Conservation (phyloP, 2,113 vertebrate genomes). For the Sterrhoptilus dennistouni region DNA sequence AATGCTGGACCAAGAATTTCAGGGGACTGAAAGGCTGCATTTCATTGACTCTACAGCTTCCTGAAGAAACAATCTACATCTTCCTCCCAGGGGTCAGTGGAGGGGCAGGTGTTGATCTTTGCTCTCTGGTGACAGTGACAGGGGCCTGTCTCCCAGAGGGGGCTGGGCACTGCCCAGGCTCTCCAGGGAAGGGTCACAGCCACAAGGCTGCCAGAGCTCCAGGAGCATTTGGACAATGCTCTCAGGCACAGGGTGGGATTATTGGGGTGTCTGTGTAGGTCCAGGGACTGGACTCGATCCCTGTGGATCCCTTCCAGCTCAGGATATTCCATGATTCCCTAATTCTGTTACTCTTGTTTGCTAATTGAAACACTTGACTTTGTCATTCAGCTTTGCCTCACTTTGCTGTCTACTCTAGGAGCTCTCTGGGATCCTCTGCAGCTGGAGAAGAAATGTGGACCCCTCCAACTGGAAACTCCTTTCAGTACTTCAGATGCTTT, state of each 20-base stretch:
- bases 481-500: neutral
- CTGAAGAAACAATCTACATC: neutral
- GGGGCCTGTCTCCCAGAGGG: neutral
- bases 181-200: fast-evolving
- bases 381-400: fast-evolving
- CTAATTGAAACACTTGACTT: neutral
- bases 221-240: neutral
- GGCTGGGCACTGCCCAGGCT: fast-evolving
- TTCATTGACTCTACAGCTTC: neutral
- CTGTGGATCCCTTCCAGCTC: neutral
- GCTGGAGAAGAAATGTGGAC: neutral
- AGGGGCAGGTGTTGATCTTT: neutral
- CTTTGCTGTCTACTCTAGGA: neutral
- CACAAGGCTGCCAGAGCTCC: neutral
- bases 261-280: neutral
- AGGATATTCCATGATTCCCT: neutral
- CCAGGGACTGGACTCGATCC: neutral
- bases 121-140: neutral
- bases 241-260: neutral
- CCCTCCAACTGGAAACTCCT: neutral
- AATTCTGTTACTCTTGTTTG: neutral
- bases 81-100: neutral
- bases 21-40: neutral
- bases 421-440: neutral
- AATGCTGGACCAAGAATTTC: neutral